Conservation (phyloP, 1,140 invertebrate species). For the Dolichoris vasculosae region DNA sequence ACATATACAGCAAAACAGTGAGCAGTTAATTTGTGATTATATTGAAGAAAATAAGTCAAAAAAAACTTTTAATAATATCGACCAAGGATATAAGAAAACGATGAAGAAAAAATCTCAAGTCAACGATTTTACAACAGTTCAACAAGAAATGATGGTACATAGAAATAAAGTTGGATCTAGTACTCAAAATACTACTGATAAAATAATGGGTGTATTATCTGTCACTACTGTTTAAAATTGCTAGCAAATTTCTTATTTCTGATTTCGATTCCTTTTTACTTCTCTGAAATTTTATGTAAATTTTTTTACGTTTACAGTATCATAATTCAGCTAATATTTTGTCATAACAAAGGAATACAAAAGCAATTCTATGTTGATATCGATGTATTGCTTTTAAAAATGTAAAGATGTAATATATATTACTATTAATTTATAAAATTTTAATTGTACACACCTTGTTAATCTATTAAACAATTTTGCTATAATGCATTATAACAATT, state of each 20-base stretch:
- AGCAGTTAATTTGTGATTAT: slow-evolving; percentile 65
- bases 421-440: background rate
- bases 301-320: slow-evolving; percentile 4
- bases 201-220: slow-evolving; percentile 74
- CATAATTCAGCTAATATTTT: background rate
- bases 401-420: slow-evolving; percentile 28
- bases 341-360: too few relatives aligned
- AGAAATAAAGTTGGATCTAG: slow-evolving; percentile 69
- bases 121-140: slow-evolving; percentile 73
- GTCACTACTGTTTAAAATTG: slow-evolving; percentile 74
- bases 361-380: background rate
- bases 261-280: background rate
- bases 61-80: slow-evolving; percentile 64
- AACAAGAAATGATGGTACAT: slow-evolving; percentile 74
- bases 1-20: slow-evolving; percentile 62
- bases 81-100: slow-evolving; percentile 68
- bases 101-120: slow-evolving; percentile 68
- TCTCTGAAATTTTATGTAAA: background rate
- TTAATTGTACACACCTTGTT: background rate
- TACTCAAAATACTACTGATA: slow-evolving; percentile 69
- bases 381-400: background rate
- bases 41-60: slow-evolving; percentile 70
- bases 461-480: background rate
- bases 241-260: slow-evolving; percentile 1
- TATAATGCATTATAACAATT: slow-evolving; percentile 21